Percentiles rank a stretch among this genome's conserved stretches.
Evolutionary conservation across 2,797 vertebrate genomes (phyloP).

Genomic region (Epinephelus malabaricus): DNA sequence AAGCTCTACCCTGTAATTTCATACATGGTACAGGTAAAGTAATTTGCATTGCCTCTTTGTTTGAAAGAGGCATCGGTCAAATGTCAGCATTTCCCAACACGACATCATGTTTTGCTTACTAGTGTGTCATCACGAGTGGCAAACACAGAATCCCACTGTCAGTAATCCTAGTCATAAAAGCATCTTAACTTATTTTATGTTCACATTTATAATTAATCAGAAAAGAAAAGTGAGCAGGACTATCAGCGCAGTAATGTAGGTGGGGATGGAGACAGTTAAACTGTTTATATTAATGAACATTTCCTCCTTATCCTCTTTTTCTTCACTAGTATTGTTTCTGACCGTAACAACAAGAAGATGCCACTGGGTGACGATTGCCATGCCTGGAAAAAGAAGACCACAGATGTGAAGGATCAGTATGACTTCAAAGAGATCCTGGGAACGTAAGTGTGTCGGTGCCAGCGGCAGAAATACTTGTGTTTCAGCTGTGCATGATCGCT

Average conservation of each 20-base stretch:
- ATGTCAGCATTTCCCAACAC: neutral
- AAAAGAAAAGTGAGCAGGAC: neutral
- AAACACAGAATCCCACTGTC: neutral
- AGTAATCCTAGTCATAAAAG: neutral
- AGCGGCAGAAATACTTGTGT: slow-evolving; percentile 13
- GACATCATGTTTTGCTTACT: neutral
- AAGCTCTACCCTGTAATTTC: neutral
- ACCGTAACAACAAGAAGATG: slow-evolving; percentile 86
- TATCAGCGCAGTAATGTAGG: slow-evolving; percentile 2
- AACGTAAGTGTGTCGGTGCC: slow-evolving; percentile 83
- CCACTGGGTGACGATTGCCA: slow-evolving; percentile 87
- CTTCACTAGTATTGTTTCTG: slow-evolving; percentile 78
- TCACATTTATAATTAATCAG: neutral
- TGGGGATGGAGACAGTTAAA: neutral
- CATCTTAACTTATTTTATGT: too few species aligned
- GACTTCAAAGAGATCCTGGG: slow-evolving; percentile 89
- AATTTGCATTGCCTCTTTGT: neutral
- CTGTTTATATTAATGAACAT: slow-evolving; percentile 29
- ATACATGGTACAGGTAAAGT: neutral
- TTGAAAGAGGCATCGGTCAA: neutral
- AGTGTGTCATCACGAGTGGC: neutral
- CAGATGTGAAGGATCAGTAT: slow-evolving; percentile 87
- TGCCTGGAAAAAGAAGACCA: slow-evolving; percentile 88
- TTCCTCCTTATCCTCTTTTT: slow-evolving; percentile 32
- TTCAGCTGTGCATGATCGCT: slow-evolving; percentile 9